These are phyloP conservation scores for Phoebastria nigripes DNA, from an alignment of 2,797 vertebrate genomes.

Conservation along the genomic window DNA sequence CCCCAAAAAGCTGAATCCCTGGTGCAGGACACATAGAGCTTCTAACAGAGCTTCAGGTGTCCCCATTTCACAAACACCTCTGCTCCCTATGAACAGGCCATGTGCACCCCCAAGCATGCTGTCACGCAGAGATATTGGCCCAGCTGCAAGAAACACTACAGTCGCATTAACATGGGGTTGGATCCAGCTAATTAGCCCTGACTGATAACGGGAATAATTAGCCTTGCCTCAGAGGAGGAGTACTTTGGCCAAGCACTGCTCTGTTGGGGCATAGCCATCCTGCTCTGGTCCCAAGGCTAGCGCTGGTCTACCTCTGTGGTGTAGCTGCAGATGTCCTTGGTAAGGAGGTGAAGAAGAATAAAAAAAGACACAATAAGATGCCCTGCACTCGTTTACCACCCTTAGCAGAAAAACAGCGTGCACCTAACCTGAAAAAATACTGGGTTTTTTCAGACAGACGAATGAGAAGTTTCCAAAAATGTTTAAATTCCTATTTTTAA, in stretches of 20 bases:
- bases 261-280: not conserved
- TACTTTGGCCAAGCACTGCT: not conserved
- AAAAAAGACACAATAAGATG: not conserved
- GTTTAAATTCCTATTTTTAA: not conserved
- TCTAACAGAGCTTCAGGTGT: not conserved
- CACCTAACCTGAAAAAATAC: not conserved
- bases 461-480: not conserved
- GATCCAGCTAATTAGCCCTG: not conserved
- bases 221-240: not conserved
- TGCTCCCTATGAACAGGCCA: not conserved
- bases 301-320: not conserved
- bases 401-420: not conserved
- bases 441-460: not conserved
- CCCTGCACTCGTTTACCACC: not conserved
- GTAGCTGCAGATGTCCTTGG: not conserved
- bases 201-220: not conserved
- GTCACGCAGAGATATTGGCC: not conserved
- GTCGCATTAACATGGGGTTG: not conserved
- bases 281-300: not conserved
- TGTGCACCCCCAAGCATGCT: not conserved
- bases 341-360: not conserved
- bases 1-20: not conserved
- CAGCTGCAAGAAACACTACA: not conserved
- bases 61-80: not conserved
- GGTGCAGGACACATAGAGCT: not conserved